These are phyloP conservation scores for Hemicentrotus pulcherrimus DNA, from an alignment of 35 echinoderm and acorn worm genomes.

Conservation along the genomic window DNA sequence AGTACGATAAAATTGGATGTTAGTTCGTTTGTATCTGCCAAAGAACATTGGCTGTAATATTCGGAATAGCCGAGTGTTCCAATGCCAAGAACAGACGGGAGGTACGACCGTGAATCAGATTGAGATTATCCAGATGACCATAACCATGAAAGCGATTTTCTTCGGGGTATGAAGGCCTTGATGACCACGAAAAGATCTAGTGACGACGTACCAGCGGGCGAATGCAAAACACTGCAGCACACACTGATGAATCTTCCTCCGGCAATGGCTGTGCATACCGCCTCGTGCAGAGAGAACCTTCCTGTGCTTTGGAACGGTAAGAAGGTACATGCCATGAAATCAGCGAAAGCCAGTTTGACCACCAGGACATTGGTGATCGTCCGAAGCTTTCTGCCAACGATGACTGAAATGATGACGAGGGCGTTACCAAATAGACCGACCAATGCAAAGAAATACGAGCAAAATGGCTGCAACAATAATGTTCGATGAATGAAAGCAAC, in stretches of 20 bases:
- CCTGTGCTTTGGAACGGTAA: constrained; percentile 28
- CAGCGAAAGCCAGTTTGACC: constrained; percentile 59
- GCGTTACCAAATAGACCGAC: constrained; percentile 46
- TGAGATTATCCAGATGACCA: constrained; percentile 57
- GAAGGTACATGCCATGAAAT: constrained; percentile 47
- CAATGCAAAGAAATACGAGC: not conserved
- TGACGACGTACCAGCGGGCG: constrained; percentile 61
- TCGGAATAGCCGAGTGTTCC: constrained; percentile 52
- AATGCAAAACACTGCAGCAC: constrained; percentile 56
- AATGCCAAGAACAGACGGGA: not conserved
- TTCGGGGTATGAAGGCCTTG: constrained; percentile 31
- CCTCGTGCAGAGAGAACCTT: not conserved
- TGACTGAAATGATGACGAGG: constrained; percentile 51
- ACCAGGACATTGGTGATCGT: constrained; percentile 70
- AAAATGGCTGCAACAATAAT: constrained; percentile 15
- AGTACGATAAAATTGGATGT: not conserved
- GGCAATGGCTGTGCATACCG: constrained; percentile 6
- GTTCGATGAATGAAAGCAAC: not conserved
- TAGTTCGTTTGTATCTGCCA: not conserved
- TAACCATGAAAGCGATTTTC: constrained; percentile 25
- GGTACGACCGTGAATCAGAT: constrained; percentile 6
- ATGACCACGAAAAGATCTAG: constrained; percentile 31
- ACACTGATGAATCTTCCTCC: not conserved
- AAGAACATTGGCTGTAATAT: constrained; percentile 39
- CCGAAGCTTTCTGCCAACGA: constrained; percentile 58